These are phyloP conservation scores for Diarsia rubi DNA, from an alignment of 2,888 invertebrate species.

Conservation along the genomic window DNA sequence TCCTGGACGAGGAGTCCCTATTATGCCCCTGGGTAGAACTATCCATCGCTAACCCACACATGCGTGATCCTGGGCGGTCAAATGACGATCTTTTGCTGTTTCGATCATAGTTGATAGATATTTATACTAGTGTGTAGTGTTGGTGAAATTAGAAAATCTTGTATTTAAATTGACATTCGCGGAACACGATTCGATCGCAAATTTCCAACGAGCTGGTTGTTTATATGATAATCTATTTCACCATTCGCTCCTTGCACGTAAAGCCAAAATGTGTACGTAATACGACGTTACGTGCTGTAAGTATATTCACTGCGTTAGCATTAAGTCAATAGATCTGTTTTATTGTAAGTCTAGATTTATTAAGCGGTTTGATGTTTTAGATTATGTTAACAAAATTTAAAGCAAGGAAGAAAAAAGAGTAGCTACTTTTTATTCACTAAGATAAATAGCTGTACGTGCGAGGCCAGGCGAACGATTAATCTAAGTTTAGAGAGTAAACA, in stretches of 20 bases:
- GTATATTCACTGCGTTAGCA: constrained; percentile 38
- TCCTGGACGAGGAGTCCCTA: not conserved
- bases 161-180: constrained; percentile 55
- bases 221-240: constrained; percentile 74
- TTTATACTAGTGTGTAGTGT: constrained; percentile 12
- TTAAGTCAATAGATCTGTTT: constrained; percentile 57
- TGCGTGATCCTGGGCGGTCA: not conserved
- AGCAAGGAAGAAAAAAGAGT: constrained; percentile 46
- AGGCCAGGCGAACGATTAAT: constrained; percentile 87
- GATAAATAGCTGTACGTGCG: constrained; percentile 80
- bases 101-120: constrained; percentile 12
- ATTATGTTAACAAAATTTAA: constrained; percentile 52
- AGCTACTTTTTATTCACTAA: constrained; percentile 74
- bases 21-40: not conserved
- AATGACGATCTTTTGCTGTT: not conserved
- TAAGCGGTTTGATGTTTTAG: constrained; percentile 39
- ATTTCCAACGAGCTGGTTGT: constrained; percentile 63
- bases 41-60: not conserved
- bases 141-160: constrained; percentile 44
- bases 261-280: constrained; percentile 58
- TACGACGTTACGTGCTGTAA: constrained; percentile 28
- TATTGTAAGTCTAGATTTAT: constrained; percentile 53
- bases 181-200: constrained; percentile 64
- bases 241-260: constrained; percentile 68
- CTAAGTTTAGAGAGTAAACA: constrained; percentile 90